Percentiles rank a stretch among this genome's conserved stretches.
phyloP scores from a whole-genome alignment of 2,113 vertebrate species.

The Azemiops feae region DNA sequence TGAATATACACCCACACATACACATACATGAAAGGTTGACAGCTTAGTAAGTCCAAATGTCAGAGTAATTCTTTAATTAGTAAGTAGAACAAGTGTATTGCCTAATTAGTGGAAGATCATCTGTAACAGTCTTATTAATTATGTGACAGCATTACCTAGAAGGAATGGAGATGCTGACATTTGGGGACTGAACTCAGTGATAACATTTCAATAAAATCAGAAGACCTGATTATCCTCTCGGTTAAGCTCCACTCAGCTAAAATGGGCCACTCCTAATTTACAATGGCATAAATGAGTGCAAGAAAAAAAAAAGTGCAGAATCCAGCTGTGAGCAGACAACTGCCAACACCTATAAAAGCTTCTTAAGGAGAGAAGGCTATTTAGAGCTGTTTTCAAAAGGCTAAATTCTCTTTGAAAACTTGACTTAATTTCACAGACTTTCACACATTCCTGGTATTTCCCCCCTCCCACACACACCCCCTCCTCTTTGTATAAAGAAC shows the following conservation, averaged over 20 bases:
- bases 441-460: not conserved
- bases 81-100: slow-evolving; percentile 4
- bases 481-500: slow-evolving; percentile 9
- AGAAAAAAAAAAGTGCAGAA: not conserved
- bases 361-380: not conserved
- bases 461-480: not conserved
- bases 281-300: not conserved
- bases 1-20: not conserved
- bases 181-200: slow-evolving; percentile 12
- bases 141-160: not conserved
- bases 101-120: slow-evolving; percentile 26
- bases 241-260: not conserved
- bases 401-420: slow-evolving; percentile 1
- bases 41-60: slow-evolving; percentile 26
- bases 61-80: slow-evolving; percentile 30
- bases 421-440: slow-evolving; percentile 23
- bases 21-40: not conserved
- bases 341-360: slow-evolving; percentile 2
- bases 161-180: slow-evolving; percentile 17
- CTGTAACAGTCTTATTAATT: slow-evolving; percentile 29
- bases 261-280: slow-evolving; percentile 18
- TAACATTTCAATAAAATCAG: slow-evolving; percentile 25
- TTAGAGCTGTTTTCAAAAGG: slow-evolving; percentile 8
- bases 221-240: slow-evolving; percentile 20
- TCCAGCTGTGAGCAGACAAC: not conserved